Evolutionary conservation across 2,113 vertebrate genomes (phyloP).

Genomic region (Ctenodactylus gundi): DNA sequence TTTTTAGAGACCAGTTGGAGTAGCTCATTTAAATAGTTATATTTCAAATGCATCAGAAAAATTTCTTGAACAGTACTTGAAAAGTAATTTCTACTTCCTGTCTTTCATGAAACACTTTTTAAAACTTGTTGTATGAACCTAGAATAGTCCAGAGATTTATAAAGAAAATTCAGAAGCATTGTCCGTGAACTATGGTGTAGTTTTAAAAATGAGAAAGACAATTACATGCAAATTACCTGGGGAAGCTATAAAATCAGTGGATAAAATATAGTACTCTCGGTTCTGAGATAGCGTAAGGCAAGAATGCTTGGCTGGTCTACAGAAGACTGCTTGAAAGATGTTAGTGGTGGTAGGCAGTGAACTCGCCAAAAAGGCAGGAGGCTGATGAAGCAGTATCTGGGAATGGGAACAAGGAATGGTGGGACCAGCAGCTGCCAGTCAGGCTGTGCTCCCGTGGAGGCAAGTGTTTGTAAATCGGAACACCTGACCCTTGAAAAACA

Average conservation of each 20-base stretch:
- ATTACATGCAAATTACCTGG: neutral
- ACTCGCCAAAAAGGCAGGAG: neutral
- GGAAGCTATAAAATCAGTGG: neutral
- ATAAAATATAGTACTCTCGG: neutral
- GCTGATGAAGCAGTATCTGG: neutral
- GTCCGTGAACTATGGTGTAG: neutral
- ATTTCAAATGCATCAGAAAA: slow-evolving; percentile 20
- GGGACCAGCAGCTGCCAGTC: neutral
- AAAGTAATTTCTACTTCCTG: slow-evolving; percentile 31
- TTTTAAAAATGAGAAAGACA: neutral
- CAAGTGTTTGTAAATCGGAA: neutral
- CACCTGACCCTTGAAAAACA: neutral
- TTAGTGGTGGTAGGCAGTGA: neutral
- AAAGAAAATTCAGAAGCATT: neutral
- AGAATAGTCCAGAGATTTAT: neutral
- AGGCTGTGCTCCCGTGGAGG: neutral
- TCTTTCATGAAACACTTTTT: neutral
- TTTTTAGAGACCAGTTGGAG: slow-evolving; percentile 31
- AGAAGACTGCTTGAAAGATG: neutral
- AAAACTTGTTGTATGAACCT: slow-evolving; percentile 21
- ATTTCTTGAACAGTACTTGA: neutral
- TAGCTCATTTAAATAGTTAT: slow-evolving; percentile 19
- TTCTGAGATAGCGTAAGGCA: neutral
- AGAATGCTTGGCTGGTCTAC: neutral
- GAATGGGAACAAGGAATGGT: neutral